Base-by-base conservation (phyloP, 2,113 vertebrate genomes). In the Mugil cephalus region DNA sequence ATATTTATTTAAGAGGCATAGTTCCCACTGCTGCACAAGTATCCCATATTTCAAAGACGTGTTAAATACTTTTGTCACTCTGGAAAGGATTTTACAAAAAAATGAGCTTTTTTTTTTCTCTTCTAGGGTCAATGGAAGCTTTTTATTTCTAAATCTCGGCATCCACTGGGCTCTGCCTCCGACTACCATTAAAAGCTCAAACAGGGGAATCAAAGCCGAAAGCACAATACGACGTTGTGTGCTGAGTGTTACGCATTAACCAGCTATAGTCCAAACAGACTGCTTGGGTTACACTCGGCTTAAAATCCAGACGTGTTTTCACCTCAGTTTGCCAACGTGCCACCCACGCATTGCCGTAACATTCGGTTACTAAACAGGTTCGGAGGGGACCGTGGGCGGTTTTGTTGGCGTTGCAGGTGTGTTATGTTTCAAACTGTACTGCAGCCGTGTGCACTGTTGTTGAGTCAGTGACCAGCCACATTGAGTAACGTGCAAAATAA, bases 291-390 rank as follows among this genome's bases (percentile, higher is more conserved):
- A 17, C 40, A 10, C 4, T 5, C 1, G 17, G 36, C 13, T 80
- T 43, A 38, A 68, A 69, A 45, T 21, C 47, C 64, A 77, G 77
- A 77, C 78, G 1, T 84, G 79, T 83, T 83, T 83, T 75, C 48
- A 43, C 39, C 43, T 68, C 18, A 12, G 54, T 39, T 55, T 47
- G 38, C 60, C 40, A 34, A 10, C 6, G 7, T 3, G 2, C 68
- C 67, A 39, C 84, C 76, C 48, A 78, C 62, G 8, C 71, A 10
- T 30, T 36, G 24, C 56, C 42, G 63, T 0, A 76, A 68, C 66
- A 47, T 55, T 43, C 38, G 43, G 14, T 78, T 81, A 67, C 82
- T 52, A 45, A 72, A 80, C 59, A 15, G 39, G 55, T 71, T 70
- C 47, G 53, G 67, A 52, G 38, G 48, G 34, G 62, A 10, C 10